These are phyloP conservation scores for Aplochiton taeniatus DNA, from an alignment of 2,797 vertebrate species.

Conservation along the genomic window DNA sequence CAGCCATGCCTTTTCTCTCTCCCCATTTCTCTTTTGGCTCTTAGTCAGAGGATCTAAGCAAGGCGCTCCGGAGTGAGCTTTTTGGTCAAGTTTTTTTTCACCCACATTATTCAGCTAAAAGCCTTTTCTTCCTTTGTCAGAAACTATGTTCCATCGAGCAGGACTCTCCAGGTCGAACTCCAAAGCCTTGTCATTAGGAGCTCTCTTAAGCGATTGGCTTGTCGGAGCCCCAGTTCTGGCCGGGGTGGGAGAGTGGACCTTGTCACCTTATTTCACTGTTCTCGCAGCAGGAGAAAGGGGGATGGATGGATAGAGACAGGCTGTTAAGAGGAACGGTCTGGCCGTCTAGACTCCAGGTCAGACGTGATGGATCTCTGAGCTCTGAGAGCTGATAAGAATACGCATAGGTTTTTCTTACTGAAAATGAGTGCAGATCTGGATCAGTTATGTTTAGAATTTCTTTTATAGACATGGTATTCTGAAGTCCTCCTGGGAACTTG, in stretches of 20 bases:
- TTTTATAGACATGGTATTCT: no score
- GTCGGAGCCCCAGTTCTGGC: slow-evolving; percentile 31
- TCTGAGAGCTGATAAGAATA: slow-evolving; percentile 40
- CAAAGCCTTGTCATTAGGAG: slow-evolving; percentile 41
- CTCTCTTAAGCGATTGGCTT: slow-evolving; percentile 40
- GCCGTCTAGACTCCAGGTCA: slow-evolving; percentile 54
- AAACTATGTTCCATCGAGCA: slow-evolving; percentile 49
- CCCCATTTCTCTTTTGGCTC: slow-evolving; percentile 18
- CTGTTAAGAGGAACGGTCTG: slow-evolving; percentile 40
- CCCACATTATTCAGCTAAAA: slow-evolving; percentile 55
- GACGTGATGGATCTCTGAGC: slow-evolving; percentile 41
- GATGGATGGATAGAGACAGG: slow-evolving; percentile 27
- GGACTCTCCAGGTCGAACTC: slow-evolving; percentile 17
- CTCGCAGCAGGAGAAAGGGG: slow-evolving; percentile 36
- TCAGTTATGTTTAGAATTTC: neutral
- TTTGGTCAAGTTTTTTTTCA: slow-evolving; percentile 52
- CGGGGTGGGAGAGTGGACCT: slow-evolving; percentile 11
- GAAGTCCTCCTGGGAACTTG: no score
- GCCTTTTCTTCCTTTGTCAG: slow-evolving; percentile 40
- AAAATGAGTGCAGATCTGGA: slow-evolving; percentile 14
- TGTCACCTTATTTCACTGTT: slow-evolving; percentile 24
- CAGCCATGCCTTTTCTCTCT: slow-evolving; percentile 40
- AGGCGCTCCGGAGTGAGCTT: slow-evolving; percentile 44
- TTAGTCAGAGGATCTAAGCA: slow-evolving; percentile 25
- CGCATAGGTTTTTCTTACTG: slow-evolving; percentile 36